Percentiles rank a stretch among this genome's conserved stretches.
Evolutionary conservation across 2,113 vertebrate genomes (phyloP).

Genomic region (Bagarius yarrelli): DNA sequence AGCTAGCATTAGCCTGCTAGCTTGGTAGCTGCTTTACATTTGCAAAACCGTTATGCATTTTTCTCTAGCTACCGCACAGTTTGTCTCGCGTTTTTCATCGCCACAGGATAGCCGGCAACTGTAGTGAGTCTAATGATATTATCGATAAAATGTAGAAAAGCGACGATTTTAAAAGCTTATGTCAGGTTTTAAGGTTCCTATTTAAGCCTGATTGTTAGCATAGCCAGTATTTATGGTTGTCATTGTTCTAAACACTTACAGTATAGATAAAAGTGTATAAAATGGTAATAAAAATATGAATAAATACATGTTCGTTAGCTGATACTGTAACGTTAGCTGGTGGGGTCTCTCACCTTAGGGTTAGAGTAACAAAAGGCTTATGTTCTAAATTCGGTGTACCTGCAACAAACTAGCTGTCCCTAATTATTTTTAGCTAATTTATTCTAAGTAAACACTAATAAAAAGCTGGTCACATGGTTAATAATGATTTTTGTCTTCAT

Average conservation of each 20-base stretch:
- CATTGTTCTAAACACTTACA: neutral
- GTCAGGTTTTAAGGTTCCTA: neutral
- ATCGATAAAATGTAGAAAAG: neutral
- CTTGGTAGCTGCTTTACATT: neutral
- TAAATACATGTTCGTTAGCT: neutral
- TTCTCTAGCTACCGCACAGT: no score
- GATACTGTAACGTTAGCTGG: neutral
- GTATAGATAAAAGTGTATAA: no score
- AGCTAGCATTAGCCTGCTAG: constrained; percentile 29
- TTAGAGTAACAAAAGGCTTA: neutral
- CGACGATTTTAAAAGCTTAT: neutral
- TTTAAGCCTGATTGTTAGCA: neutral
- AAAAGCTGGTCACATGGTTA: no score
- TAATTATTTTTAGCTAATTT: no score
- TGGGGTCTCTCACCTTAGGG: neutral
- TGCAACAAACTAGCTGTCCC: no score
- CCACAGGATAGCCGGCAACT: neutral
- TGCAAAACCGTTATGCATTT: neutral
- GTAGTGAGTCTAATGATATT: no score
- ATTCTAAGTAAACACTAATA: no score
- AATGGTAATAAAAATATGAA: no score
- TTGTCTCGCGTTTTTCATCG: neutral
- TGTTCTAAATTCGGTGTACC: no score
- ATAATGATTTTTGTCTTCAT: no score
- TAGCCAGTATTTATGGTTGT: neutral